Evolutionary conservation across 2,797 vertebrate species (phyloP), one percentile per base, ranked within the genome.

Genomic region (Coregonus suidteri): DNA sequence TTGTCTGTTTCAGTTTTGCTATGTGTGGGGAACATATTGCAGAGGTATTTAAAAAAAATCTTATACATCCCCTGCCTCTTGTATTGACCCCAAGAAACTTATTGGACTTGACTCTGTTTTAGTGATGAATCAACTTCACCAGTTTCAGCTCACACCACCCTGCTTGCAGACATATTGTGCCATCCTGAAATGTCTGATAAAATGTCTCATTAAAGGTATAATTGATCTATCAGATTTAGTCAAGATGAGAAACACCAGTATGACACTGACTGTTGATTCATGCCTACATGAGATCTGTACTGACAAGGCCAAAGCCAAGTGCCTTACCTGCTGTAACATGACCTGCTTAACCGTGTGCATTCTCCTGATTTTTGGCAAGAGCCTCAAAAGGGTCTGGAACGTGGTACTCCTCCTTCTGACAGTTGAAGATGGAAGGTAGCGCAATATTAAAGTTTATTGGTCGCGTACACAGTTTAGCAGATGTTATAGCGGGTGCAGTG

Each of bases 381-480:
- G 65, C 30, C 65, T 31, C 65, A 67, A 67, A 67, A 34, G 65
- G 13, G 13, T 67, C 31, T 34, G 65, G 65, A 67, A 34, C 31
- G 25, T 67, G 65, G 31, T 31, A 37, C 7, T n/a, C 37, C 54
- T 71, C 54, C 53, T 54, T 66, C 78, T 83, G 77, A 80, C 77
- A 70, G 75, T 51, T 71, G 66, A 73, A 75, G 79, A 77, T 76
- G 68, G 82, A 79, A 75, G 74, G 74, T 74, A 81, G 79, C 25
- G 7, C 65, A 25, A 30, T 15, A 47, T 47, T 47, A 3, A 47
- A 25, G 68, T 53, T 51, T 41, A 18, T 59, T 59, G 56, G 56
- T 47, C 9, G 2, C 9, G 41, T 47, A 47, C 9, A 11, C 41
- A 47, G 41, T 47, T 47, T 9, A 47, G 41, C 41, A 9, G 9